Evolutionary conservation across 2,797 vertebrate genomes (phyloP), one percentile per base, ranked within the genome.

Genomic region (Chaetophractus vellerosus): DNA sequence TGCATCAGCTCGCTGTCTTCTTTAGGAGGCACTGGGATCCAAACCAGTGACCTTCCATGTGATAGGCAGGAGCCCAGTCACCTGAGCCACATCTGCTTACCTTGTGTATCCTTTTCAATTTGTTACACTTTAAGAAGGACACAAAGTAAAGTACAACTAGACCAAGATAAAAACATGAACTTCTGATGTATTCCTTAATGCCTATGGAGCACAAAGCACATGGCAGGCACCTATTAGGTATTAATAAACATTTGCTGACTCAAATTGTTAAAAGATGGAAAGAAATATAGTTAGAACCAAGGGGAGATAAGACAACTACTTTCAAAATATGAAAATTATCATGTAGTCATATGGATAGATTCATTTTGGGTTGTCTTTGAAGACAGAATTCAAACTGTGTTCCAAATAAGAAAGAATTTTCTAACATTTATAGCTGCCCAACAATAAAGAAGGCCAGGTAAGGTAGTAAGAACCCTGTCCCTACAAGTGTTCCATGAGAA

Each of bases 301-400:
- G 10, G 76, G 64, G 16, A 86, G 71, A 69, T 38, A 48, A n/a
- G 8, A 24, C 59, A 38, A 69, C 9, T 71, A 64, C 55, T 84
- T 79, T 76, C n/a, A 66, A 80, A 92, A 85, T 80, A 59, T 16
- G 59, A 61, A 92, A n/a, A 68, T 83, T 75, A 81, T 83, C 45
- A 72, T 48, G 55, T 5, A 91, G 78, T 55, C 72, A 84, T 8
- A 71, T 21, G 45, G 38, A 31, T 61, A 57, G 11, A 36, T 74
- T 84, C 68, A 90, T 63, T 68, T 31, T 76, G 38, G 18, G 61
- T 26, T 12, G 15, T 5, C 15, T 88, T 66, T 85, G 69, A 79
- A 87, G 61, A 88, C 4, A 75, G 36, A 68, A 87, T 38, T 80
- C 45, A 95, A 38, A 96, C 72, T 89, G 31, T 66, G 68, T 91